A percentile compares a stretch with the other conserved stretches of the same genome.
These are phyloP conservation scores for Rhinoptilus africanus DNA, from an alignment of 2,113 vertebrate species.

Conservation along the genomic window DNA sequence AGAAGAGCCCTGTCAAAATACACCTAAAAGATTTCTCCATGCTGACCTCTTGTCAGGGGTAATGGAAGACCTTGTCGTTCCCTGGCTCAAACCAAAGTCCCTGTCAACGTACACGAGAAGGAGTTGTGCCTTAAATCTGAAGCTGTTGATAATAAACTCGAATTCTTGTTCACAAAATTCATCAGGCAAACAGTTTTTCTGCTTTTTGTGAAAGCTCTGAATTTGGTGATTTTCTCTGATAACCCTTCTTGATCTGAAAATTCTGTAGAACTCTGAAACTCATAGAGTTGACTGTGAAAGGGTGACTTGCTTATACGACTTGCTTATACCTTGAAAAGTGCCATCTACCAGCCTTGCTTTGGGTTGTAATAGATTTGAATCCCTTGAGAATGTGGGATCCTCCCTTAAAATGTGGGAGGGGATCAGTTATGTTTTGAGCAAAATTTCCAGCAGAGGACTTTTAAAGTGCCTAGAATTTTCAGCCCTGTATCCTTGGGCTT, in stretches of 20 bases:
- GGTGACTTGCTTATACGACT: neutral
- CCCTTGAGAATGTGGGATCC: neutral
- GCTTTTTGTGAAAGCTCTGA: neutral
- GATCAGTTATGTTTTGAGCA: neutral
- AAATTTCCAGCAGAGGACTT: neutral
- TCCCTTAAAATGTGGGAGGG: neutral
- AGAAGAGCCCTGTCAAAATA: neutral
- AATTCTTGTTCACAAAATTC: neutral
- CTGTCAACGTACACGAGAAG: fast-evolving
- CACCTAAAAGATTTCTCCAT: neutral
- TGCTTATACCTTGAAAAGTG: neutral
- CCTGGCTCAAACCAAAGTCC: neutral
- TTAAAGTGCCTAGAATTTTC: neutral
- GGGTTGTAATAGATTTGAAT: neutral
- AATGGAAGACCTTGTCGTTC: neutral
- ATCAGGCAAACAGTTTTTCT: neutral
- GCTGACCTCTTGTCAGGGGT: neutral
- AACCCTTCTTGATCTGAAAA: neutral
- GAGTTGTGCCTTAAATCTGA: neutral
- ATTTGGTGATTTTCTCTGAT: neutral
- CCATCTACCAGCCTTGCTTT: neutral
- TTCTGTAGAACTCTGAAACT: neutral
- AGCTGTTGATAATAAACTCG: neutral
- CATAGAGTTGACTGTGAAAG: neutral
- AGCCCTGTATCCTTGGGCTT: neutral